Base-by-base conservation (phyloP, 1,140 invertebrate genomes). In the Heterodera carotae region DNA sequence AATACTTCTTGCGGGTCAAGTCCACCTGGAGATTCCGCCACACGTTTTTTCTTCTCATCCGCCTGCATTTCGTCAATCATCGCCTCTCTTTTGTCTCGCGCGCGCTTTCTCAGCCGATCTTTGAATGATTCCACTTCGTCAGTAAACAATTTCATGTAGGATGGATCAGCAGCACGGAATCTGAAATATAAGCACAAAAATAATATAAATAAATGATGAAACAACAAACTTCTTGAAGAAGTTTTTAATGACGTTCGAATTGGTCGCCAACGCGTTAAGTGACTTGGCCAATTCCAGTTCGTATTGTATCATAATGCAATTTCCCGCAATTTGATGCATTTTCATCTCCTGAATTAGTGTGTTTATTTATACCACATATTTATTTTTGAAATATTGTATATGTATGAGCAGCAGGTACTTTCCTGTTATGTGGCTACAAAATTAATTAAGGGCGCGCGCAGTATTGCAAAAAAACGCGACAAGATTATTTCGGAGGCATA, bases 271-370 rank as follows among this genome's bases (percentile, higher is more conserved):
- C 53, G 94, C 91, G 87, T 97, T 92, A 39, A 99, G 89, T 86
- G 96, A 94, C 88, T 94, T 97, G 0, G 95, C 93, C 56, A 99
- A 89, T 89, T 99, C 96, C 73, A 99, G 90, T 78, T 99, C 95
- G 88, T 97, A 99, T 89, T 99, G 96, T 93, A 99, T 95, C 82
- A 95, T 96, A 86, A 99, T 99, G 67, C 93, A 94, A 89, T 99
- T 97, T 89, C 98, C 96, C 1, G 96, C 94, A 0, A 99, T 94
- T 88, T 97, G 95, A 22, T 92, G 90, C 95, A 98, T 98, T 39
- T 99, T 88, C 5, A 95, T 93, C 86, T 92, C 90, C 93, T 97
- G 43, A 80, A 83, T 66, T 22, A 25, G n/a, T 10, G 62, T 34
- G 12, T 60, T 34, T 81, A 29, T 27, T 75, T 39, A 0, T 27